A percentile compares a stretch with the other conserved stretches of the same genome.
These are phyloP conservation scores for Brachystomella parvula DNA, from an alignment of 1,140 invertebrate species.

Conservation along the genomic window DNA sequence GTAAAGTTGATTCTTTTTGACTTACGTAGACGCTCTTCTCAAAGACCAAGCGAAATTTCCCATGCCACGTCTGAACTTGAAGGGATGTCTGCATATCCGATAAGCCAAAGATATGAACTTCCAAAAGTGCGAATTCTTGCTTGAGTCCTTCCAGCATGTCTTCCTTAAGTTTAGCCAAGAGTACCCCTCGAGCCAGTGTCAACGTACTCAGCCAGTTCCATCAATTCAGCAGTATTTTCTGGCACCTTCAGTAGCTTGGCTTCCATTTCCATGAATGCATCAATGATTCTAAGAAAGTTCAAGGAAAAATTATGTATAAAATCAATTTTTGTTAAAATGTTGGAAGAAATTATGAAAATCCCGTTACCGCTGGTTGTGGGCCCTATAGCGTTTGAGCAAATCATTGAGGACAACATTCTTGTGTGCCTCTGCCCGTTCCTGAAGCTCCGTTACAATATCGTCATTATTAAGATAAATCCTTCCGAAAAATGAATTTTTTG, in stretches of 20 bases:
- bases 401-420: slow-evolving; percentile 24
- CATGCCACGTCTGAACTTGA: slow-evolving; percentile 61
- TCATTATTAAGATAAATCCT: slow-evolving; percentile 30
- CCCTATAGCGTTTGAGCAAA: slow-evolving; percentile 20
- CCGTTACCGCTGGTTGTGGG: slow-evolving; percentile 20
- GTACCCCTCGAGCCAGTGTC: slow-evolving; percentile 52
- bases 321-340: not conserved
- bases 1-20: not conserved
- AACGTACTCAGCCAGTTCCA: slow-evolving; percentile 60
- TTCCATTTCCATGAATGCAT: slow-evolving; percentile 38
- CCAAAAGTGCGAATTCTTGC: slow-evolving; percentile 57
- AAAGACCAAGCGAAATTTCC: slow-evolving; percentile 61
- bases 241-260: slow-evolving; percentile 54
- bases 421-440: slow-evolving; percentile 24
- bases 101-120: slow-evolving; percentile 55
- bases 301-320: not conserved
- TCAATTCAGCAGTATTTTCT: slow-evolving; percentile 58
- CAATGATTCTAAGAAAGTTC: slow-evolving; percentile 31
- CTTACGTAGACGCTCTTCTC: slow-evolving; percentile 55
- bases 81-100: slow-evolving; percentile 61
- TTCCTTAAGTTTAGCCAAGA: slow-evolving; percentile 53
- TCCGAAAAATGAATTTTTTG: slow-evolving; percentile 29
- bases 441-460: slow-evolving; percentile 27
- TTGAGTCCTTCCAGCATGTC: slow-evolving; percentile 54
- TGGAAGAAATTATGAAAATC: not conserved